phyloP scores from a whole-genome alignment of 2,113 vertebrate genomes.

The Telmatochromis sp. region DNA sequence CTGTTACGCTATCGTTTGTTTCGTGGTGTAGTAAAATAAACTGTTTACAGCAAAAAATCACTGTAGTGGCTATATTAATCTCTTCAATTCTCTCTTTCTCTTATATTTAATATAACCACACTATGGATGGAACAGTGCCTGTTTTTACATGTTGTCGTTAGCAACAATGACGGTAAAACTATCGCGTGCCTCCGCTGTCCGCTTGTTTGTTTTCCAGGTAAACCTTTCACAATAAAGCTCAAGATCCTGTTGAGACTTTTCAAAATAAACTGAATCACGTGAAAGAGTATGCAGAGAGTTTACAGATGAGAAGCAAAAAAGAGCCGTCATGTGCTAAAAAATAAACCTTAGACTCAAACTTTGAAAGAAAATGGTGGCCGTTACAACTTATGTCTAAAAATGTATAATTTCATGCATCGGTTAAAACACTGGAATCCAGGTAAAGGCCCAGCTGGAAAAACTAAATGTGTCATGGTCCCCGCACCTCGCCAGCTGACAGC shows the following conservation, averaged over 20 bases:
- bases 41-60: background rate
- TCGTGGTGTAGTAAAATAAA: fast-evolving
- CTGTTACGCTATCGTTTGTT: background rate
- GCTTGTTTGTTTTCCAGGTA: background rate
- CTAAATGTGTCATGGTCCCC: background rate
- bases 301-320: background rate
- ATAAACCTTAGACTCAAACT: background rate
- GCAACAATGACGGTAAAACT: background rate
- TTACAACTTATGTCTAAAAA: background rate
- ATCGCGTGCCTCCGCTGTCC: background rate
- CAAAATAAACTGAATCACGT: background rate
- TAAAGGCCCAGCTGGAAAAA: background rate
- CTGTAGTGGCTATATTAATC: background rate
- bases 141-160: background rate
- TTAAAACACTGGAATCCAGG: background rate
- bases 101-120: background rate
- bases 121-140: background rate
- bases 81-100: background rate
- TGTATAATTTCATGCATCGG: background rate
- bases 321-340: background rate
- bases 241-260: background rate
- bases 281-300: background rate
- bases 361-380: background rate
- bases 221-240: background rate
- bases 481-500: too few relatives aligned